phyloP scores from a whole-genome alignment of 92 coral and sea anemone species.

The Chrysogorgia sp. region DNA sequence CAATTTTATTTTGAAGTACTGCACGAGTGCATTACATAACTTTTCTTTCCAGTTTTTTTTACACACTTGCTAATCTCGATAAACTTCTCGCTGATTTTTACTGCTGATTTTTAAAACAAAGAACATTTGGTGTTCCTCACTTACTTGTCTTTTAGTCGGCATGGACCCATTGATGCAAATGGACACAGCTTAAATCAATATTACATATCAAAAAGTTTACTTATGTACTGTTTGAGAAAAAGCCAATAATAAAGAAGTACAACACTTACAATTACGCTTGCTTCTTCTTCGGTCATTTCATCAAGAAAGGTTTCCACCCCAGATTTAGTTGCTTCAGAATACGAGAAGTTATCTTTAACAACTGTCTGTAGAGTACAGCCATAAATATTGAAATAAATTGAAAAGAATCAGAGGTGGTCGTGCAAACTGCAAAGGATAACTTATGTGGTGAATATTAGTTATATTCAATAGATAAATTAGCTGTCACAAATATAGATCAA shows the following conservation, averaged over 20 bases:
- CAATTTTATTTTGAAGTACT: no score
- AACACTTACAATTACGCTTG: constrained; percentile 61
- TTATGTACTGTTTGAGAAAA: background rate
- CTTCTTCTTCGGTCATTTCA: constrained; percentile 71
- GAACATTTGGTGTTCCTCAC: constrained; percentile 11
- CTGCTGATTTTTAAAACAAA: background rate
- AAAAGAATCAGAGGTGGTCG: background rate
- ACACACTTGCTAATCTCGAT: no score
- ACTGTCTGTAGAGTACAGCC: background rate
- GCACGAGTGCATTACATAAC: no score
- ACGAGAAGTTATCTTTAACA: constrained; percentile 41
- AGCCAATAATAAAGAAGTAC: background rate
- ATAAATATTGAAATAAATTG: constrained; percentile 5
- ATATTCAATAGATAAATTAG: no score
- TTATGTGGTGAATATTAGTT: no score
- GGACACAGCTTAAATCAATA: constrained; percentile 67
- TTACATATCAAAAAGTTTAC: constrained; percentile 10
- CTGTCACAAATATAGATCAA: no score
- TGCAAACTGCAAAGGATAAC: no score
- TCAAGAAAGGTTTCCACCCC: constrained; percentile 67
- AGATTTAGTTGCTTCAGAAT: constrained; percentile 71
- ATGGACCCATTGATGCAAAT: constrained; percentile 68
- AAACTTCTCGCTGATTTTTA: no score
- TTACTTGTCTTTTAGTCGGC: constrained; percentile 55
- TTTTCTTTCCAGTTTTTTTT: no score